These are phyloP conservation scores for Calyptomena viridis DNA, from an alignment of 2,113 vertebrate genomes.

Conservation along the genomic window DNA sequence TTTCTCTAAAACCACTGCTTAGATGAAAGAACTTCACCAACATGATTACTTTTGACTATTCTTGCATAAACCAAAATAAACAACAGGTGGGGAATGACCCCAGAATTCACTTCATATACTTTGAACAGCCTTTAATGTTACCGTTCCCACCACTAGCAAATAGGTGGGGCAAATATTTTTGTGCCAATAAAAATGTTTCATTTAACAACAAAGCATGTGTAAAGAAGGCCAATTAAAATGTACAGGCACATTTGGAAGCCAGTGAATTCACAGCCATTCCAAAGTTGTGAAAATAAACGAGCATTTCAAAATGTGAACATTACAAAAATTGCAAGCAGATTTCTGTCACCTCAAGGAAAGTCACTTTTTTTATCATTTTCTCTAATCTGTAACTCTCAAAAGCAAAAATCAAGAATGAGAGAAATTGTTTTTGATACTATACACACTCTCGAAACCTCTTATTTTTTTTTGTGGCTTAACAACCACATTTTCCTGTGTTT, in stretches of 20 bases:
- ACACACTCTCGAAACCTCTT: background rate
- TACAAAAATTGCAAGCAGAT: background rate
- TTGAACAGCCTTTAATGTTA: conserved; percentile 22
- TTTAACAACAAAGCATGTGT: conserved; percentile 38
- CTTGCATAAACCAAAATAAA: conserved; percentile 53
- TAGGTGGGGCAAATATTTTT: conserved; percentile 25
- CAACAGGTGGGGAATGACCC: conserved; percentile 38
- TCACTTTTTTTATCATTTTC: background rate
- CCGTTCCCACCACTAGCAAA: conserved; percentile 11
- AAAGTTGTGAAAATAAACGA: background rate
- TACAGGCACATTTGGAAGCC: background rate
- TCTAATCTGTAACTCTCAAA: background rate
- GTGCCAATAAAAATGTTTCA: conserved; percentile 55
- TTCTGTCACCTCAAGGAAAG: background rate
- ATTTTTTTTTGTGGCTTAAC: background rate
- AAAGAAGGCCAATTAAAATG: conserved; percentile 1
- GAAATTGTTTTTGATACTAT: background rate
- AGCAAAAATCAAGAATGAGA: background rate
- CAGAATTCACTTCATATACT: conserved; percentile 11
- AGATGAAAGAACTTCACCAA: background rate
- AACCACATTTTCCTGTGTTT: background rate
- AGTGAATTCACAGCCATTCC: background rate
- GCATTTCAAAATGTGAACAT: background rate
- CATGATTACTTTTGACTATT: conserved; percentile 8
- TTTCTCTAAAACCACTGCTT: background rate